Percentiles rank a stretch among this genome's conserved stretches.
Evolutionary conservation across 2,797 vertebrate species (phyloP).

Genomic region (Amblyraja radiata): DNA sequence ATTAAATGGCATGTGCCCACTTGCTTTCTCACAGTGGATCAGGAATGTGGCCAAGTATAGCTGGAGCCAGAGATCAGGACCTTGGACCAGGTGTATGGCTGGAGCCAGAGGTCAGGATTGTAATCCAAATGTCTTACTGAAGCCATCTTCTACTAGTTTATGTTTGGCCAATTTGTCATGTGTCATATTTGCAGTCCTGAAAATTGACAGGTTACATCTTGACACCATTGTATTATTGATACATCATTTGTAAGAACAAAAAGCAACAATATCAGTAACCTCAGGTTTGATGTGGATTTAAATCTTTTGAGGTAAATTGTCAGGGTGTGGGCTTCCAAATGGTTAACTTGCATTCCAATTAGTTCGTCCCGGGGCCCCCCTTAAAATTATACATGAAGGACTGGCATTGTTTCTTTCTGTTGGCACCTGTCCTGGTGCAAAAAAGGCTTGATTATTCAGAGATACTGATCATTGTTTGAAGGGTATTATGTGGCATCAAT

Average conservation of each 20-base stretch:
- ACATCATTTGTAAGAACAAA: neutral
- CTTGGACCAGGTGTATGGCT: no score
- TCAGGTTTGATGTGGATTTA: neutral
- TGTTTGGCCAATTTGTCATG: neutral
- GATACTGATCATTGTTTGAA: neutral
- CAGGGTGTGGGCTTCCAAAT: neutral
- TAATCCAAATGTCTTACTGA: no score
- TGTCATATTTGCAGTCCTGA: neutral
- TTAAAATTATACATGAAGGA: neutral
- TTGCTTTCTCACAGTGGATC: no score
- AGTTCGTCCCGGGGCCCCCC: neutral
- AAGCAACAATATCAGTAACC: neutral
- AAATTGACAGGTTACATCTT: neutral
- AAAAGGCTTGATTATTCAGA: neutral
- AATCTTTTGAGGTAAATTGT: neutral
- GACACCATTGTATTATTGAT: neutral
- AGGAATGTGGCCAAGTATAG: no score
- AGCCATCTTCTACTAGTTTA: neutral
- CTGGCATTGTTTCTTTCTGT: neutral
- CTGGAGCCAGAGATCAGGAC: no score
- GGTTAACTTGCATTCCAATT: neutral
- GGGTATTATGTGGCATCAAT: no score
- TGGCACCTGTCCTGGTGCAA: neutral
- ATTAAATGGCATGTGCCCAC: no score
- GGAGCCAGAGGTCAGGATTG: no score